Evolutionary conservation across 2,113 vertebrate species (phyloP).

Genomic region (Anhinga anhinga): DNA sequence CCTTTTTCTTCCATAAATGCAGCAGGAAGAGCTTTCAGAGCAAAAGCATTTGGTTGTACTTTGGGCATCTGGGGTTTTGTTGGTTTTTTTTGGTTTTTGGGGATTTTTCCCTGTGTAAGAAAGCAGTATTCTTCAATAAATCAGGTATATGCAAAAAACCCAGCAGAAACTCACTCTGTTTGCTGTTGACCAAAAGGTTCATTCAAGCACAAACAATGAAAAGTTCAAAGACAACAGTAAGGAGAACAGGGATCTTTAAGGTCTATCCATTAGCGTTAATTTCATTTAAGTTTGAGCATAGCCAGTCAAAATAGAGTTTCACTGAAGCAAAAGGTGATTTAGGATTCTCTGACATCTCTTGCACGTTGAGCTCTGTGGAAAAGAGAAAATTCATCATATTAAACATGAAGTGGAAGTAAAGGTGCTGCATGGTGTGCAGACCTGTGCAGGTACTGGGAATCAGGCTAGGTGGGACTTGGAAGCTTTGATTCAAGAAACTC

Average conservation of each 20-base stretch:
- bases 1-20: not conserved
- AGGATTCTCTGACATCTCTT: not conserved
- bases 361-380: not conserved
- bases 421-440: not conserved
- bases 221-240: not conserved
- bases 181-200: not conserved
- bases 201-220: not conserved
- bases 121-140: not conserved
- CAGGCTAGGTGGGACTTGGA: not conserved
- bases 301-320: not conserved
- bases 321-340: not conserved
- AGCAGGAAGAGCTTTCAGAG: not conserved
- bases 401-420: not conserved
- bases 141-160: not conserved
- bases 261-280: not conserved
- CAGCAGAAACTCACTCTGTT: not conserved
- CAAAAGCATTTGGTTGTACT: not conserved
- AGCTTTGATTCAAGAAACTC: not conserved
- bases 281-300: not conserved
- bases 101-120: not conserved
- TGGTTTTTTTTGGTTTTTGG: not conserved
- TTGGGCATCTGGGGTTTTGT: not conserved
- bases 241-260: not conserved
- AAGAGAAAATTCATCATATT: not conserved
- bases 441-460: not conserved